Evolutionary conservation across 1,140 invertebrate genomes (phyloP).

Genomic region (Solen grandis): DNA sequence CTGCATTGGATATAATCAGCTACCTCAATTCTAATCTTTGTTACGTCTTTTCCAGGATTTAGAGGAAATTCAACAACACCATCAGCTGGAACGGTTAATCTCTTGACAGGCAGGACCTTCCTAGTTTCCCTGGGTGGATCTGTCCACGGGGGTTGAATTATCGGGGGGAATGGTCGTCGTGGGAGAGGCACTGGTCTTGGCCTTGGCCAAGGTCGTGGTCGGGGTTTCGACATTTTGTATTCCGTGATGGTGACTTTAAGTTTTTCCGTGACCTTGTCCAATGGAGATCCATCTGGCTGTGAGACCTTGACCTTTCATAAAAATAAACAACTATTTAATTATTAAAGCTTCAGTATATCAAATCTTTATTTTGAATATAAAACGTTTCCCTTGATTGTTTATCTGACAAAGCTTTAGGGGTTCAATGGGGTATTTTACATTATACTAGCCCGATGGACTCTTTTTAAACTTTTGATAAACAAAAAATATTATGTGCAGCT

Average conservation of each 20-base stretch:
- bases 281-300: slow-evolving; percentile 57
- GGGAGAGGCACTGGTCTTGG: neutral
- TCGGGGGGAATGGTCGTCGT: neutral
- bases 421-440: too few species aligned
- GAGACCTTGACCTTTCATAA: slow-evolving; percentile 65
- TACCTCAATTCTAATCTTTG: slow-evolving; percentile 46
- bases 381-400: too few species aligned
- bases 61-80: slow-evolving; percentile 60
- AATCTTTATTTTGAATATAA: too few species aligned
- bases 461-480: too few species aligned
- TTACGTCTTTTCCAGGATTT: slow-evolving; percentile 48
- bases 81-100: slow-evolving; percentile 48
- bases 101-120: slow-evolving; percentile 1
- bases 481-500: too few species aligned
- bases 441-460: too few species aligned
- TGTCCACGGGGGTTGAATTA: slow-evolving; percentile 8
- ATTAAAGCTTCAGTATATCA: too few species aligned
- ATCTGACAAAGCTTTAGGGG: too few species aligned
- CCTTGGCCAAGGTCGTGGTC: neutral
- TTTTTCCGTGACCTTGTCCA: slow-evolving; percentile 31
- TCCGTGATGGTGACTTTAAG: slow-evolving; percentile 58
- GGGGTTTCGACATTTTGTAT: slow-evolving; percentile 22
- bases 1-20: neutral
- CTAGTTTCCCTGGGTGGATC: slow-evolving; percentile 16
- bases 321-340: too few species aligned